Conservation (phyloP, 2,888 invertebrate genomes). For the Cephus sareptanus region DNA sequence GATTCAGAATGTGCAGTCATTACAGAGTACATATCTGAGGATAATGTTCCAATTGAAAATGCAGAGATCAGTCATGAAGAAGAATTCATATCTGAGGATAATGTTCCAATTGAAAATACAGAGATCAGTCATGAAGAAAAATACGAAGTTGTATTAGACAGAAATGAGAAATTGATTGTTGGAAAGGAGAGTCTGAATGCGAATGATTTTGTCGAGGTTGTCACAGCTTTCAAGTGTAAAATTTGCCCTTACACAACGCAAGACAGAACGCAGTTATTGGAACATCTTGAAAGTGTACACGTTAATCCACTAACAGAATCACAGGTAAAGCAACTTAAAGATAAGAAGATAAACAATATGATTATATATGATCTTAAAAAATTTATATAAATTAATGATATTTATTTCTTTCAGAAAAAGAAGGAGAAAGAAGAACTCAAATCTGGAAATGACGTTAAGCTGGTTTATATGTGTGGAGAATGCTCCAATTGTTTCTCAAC, state of each 20-base stretch:
- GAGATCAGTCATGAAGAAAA: slow-evolving; percentile 31
- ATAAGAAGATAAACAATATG: not conserved
- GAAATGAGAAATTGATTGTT: slow-evolving; percentile 17
- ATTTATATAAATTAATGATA: not conserved
- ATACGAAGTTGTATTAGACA: slow-evolving; percentile 30
- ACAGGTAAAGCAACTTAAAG: slow-evolving; percentile 25
- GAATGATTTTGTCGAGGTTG: slow-evolving; percentile 68
- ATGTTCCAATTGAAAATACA: slow-evolving; percentile 27
- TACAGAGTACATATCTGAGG: slow-evolving; percentile 28
- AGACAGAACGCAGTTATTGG: slow-evolving; percentile 60
- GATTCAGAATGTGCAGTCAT: slow-evolving; percentile 12
- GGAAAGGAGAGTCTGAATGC: slow-evolving; percentile 46
- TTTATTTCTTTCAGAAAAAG: slow-evolving; percentile 12
- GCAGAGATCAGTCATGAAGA: slow-evolving; percentile 28
- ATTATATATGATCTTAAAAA: not conserved
- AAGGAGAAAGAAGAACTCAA: slow-evolving; percentile 20
- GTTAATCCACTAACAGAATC: slow-evolving; percentile 42
- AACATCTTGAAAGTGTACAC: slow-evolving; percentile 61
- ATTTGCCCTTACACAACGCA: slow-evolving; percentile 68
- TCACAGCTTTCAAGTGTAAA: slow-evolving; percentile 70
- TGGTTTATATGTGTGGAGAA: slow-evolving; percentile 68
- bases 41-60: slow-evolving; percentile 29
- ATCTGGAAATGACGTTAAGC: slow-evolving; percentile 43
- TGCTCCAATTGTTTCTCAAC: slow-evolving; percentile 67
- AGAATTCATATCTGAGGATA: slow-evolving; percentile 31